Base-by-base conservation (phyloP, 2,797 vertebrate species). In the Choloepus didactylus region DNA sequence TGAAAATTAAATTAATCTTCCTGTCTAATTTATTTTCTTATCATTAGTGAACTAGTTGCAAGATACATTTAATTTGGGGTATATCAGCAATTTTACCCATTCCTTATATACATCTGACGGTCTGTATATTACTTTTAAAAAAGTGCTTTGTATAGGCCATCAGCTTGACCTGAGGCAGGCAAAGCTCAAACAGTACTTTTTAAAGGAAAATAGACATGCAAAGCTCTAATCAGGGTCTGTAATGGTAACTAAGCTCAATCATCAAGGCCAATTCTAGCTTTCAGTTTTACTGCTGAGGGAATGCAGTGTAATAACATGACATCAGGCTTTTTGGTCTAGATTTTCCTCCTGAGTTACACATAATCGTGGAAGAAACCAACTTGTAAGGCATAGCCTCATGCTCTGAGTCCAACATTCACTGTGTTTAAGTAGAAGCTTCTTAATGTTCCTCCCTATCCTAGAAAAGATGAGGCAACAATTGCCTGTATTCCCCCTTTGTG, bases 1-100 rank as follows among this genome's bases (percentile, higher is more conserved):
- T 89, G 76, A 83, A 91, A 86, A 88, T 80, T 75, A 91, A 86
- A 44, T 89, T 88, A 80, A 60, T 94, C 16, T 85, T 94, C 46
- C 16, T 49, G 19, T 62, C 59, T 85, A 7, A 56, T 95, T 89
- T 90, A 73, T 82, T 90, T 64, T 87, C 41, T 84, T 87, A 87
- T 14, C 16, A 75, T 70, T 84, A 85, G 54, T 92, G 69, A 93
- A 82, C 54, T 87, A 62, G n/a, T 64, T 87, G 5, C 31, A 67
- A 75, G n/a, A 31, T 95, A 87, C 82, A 64, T 87, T 93, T 93
- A 83, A 85, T 62, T 64, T 93, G 69, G 46, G 27, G 25, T 35
- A 87, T 83, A 21, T 84, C 79, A 54, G 44, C 16, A 80, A n/a
- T 83, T 60, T 51, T 62, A 38, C 8, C 83, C 5, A 49, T 35